phyloP scores from a whole-genome alignment of 2,113 vertebrate genomes.

The Oplegnathus fasciatus region DNA sequence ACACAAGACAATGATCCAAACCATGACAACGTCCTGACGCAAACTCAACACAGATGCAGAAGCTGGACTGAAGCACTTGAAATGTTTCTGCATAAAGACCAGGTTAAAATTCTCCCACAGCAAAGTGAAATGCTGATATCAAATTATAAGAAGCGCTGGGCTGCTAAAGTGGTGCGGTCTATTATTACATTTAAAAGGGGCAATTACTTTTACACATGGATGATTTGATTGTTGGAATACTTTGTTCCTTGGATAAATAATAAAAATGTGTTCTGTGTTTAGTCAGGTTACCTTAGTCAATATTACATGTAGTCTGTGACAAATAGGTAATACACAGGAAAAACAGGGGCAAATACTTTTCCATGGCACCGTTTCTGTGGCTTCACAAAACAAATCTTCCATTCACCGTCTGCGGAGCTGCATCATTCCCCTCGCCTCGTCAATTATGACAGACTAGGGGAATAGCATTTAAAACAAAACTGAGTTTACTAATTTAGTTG shows the following conservation, averaged over 20 bases:
- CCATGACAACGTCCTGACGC: no score
- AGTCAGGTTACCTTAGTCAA: slow-evolving; percentile 5
- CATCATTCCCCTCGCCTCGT: not conserved
- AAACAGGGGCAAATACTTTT: not conserved
- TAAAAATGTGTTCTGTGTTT: slow-evolving; percentile 20
- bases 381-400: not conserved
- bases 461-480: no score
- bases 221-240: slow-evolving; percentile 3
- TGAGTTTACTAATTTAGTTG: not conserved
- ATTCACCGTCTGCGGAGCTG: not conserved
- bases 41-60: not conserved
- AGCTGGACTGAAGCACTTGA: not conserved
- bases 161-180: slow-evolving; percentile 21
- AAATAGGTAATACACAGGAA: not conserved
- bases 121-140: not conserved
- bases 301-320: not conserved
- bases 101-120: not conserved
- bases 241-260: slow-evolving; percentile 6
- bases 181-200: slow-evolving; percentile 30
- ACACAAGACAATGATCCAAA: not conserved
- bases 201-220: slow-evolving; percentile 24
- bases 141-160: slow-evolving; percentile 11
- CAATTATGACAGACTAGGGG: not conserved
- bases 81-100: not conserved
- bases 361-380: not conserved